These are phyloP conservation scores for Ptilorrhoa leucosticta DNA, from an alignment of 2,113 vertebrate species.

Conservation along the genomic window DNA sequence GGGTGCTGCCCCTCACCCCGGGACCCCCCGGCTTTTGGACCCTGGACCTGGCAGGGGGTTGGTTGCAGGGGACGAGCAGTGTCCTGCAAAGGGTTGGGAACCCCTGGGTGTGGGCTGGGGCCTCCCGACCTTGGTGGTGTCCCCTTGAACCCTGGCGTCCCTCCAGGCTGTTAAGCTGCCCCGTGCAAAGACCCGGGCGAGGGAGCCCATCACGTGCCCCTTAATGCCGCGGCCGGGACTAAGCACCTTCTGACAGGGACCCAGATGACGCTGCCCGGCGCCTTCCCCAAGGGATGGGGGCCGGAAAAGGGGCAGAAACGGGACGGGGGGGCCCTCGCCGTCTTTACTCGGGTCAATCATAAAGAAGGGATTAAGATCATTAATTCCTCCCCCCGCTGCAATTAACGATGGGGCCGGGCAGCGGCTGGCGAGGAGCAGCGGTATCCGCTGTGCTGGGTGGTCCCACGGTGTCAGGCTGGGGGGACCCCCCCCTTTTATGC, in stretches of 20 bases:
- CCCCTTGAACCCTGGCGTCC: conserved; percentile 41
- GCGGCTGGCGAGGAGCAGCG: not conserved
- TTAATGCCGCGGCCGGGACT: not conserved
- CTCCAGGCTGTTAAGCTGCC: conserved; percentile 54
- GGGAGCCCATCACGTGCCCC: conserved; percentile 52
- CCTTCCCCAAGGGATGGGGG: not conserved
- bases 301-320: not conserved
- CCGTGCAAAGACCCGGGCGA: not conserved
- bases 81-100: not conserved
- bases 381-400: conserved; percentile 18
- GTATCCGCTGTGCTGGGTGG: not conserved
- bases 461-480: not conserved
- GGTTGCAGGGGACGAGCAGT: too few relatives aligned
- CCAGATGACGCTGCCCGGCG: conserved; percentile 30
- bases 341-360: conserved; percentile 7
- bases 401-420: not conserved
- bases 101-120: not conserved
- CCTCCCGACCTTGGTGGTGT: conserved; percentile 8
- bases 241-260: conserved; percentile 59
- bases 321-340: accelerated
- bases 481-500: not conserved
- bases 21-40: not conserved
- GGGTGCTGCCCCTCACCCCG: not conserved
- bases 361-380: conserved; percentile 59
- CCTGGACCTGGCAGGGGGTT: too few relatives aligned